phyloP scores from a whole-genome alignment of 2,113 vertebrate species.

The Tyrannus savana region DNA sequence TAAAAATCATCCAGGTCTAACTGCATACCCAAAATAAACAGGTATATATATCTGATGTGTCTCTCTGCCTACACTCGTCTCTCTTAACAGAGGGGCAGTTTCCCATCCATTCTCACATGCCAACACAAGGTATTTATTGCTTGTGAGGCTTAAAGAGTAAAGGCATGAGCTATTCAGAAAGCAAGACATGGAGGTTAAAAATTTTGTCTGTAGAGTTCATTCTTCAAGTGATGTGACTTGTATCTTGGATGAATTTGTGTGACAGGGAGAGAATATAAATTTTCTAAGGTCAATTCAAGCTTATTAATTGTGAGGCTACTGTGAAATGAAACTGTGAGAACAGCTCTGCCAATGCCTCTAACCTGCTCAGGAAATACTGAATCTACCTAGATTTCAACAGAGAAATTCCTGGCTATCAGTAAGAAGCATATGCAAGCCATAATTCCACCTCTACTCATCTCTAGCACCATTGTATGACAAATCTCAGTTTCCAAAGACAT shows the following conservation, averaged over 20 bases:
- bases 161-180: neutral
- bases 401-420: neutral
- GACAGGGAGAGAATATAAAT: neutral
- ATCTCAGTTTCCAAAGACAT: neutral
- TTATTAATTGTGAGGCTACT: neutral
- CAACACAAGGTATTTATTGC: neutral
- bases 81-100: neutral
- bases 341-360: neutral
- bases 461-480: neutral
- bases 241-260: neutral
- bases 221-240: neutral
- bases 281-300: neutral
- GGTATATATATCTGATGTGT: neutral
- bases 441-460: neutral
- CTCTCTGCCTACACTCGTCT: fast-evolving
- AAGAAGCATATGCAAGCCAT: neutral
- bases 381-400: neutral
- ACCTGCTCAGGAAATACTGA: neutral
- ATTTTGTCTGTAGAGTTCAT: neutral
- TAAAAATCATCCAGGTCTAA: neutral
- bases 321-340: neutral
- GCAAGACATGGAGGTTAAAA: neutral
- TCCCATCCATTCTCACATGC: neutral
- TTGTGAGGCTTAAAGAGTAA: neutral
- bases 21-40: neutral